These are phyloP conservation scores for Capricornis sumatraensis DNA, from an alignment of 2,113 vertebrate species.

Conservation along the genomic window DNA sequence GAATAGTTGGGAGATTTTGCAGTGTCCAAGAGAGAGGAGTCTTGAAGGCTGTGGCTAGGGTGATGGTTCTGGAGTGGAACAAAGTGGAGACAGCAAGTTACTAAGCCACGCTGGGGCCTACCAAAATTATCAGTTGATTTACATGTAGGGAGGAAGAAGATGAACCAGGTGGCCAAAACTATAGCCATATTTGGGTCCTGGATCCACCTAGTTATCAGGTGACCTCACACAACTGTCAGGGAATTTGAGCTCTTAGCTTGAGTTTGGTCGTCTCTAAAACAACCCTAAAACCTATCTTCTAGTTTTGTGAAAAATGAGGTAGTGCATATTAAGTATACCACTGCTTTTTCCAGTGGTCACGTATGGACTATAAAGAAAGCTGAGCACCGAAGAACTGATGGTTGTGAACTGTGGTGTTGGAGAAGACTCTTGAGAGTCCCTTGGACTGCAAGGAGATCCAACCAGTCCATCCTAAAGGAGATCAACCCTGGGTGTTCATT, in stretches of 20 bases:
- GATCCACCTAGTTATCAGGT: background rate
- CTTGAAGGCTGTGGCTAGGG: background rate
- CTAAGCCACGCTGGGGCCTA: too few species aligned
- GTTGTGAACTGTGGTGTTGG: background rate
- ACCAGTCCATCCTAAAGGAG: background rate
- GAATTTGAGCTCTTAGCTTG: background rate
- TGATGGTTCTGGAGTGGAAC: background rate
- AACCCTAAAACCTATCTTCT: background rate
- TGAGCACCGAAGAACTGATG: accelerated
- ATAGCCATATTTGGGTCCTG: background rate
- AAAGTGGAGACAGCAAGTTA: background rate
- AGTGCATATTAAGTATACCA: background rate
- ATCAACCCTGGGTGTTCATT: background rate
- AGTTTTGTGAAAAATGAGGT: background rate
- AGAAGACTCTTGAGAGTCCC: background rate
- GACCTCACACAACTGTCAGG: background rate
- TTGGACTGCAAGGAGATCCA: background rate
- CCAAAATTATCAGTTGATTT: background rate
- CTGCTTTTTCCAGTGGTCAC: background rate
- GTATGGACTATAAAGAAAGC: background rate
- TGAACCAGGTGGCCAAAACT: background rate
- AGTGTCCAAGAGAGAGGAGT: background rate
- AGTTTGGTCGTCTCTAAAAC: background rate
- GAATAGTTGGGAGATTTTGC: background rate
- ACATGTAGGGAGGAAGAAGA: background rate